These are phyloP conservation scores for Marasmarcha lunaedactyla DNA, from an alignment of 2,888 invertebrate genomes.

Conservation along the genomic window DNA sequence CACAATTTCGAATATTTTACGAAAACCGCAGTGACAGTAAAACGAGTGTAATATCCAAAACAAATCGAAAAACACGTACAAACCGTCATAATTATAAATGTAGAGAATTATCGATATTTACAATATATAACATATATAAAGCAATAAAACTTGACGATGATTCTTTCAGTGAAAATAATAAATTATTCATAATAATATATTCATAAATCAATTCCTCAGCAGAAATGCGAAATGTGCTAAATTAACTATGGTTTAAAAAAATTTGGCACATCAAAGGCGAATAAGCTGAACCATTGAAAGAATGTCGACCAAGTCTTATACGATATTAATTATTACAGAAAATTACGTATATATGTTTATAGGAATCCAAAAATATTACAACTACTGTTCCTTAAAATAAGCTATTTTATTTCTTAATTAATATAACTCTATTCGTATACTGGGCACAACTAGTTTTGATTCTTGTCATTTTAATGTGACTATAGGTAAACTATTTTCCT, in stretches of 20 bases:
- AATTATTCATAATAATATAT: conserved; percentile 6
- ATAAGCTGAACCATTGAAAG: conserved; percentile 36
- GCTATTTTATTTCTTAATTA: conserved; percentile 44
- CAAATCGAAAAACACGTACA: conserved; percentile 7
- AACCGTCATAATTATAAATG: conserved; percentile 26
- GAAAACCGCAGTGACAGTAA: conserved; percentile 10
- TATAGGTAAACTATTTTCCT: conserved; percentile 63
- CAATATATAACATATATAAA: conserved; percentile 42
- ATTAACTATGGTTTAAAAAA: conserved; percentile 18
- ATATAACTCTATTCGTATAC: conserved; percentile 64
- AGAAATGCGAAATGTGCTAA: neutral
- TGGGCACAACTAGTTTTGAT: conserved; percentile 71
- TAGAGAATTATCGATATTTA: conserved; percentile 38
- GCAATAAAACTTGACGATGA: conserved; percentile 39
- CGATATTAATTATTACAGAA: conserved; percentile 36
- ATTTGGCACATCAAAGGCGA: conserved; percentile 56
- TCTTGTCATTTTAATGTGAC: conserved; percentile 66
- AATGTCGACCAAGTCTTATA: conserved; percentile 43
- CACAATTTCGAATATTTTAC: conserved; percentile 25
- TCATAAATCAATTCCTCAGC: conserved; percentile 9
- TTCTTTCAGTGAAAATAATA: conserved; percentile 35
- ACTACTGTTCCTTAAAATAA: conserved; percentile 68
- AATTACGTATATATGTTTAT: conserved; percentile 66
- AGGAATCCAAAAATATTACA: conserved; percentile 71
- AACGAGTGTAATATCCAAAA: conserved; percentile 3